phyloP scores from a whole-genome alignment of 2,113 vertebrate species.

The Mustelus asterias region DNA sequence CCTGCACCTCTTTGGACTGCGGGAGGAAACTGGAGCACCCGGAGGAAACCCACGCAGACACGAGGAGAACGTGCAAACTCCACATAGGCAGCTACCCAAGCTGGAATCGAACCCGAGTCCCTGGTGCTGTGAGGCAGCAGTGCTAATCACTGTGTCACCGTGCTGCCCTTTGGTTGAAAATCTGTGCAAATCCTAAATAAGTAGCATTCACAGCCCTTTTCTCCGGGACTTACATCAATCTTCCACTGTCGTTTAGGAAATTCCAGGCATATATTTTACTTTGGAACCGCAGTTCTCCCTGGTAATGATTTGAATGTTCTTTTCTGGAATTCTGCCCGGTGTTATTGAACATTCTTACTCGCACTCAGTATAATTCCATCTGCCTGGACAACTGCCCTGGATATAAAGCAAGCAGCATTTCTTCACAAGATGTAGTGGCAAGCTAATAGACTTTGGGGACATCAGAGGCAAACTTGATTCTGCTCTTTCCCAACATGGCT shows the following conservation, averaged over 20 bases:
- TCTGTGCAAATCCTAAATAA: not conserved
- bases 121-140: too few relatives aligned
- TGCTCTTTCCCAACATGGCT: not conserved
- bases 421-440: not conserved
- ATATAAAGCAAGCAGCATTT: not conserved
- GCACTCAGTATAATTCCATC: not conserved
- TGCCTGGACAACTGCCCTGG: not conserved
- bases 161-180: not conserved
- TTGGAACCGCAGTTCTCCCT: not conserved
- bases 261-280: not conserved
- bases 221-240: not conserved
- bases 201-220: not conserved
- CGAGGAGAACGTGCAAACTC: too few relatives aligned
- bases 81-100: too few relatives aligned
- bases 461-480: not conserved
- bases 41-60: too few relatives aligned
- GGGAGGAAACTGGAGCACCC: too few relatives aligned
- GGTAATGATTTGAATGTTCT: not conserved
- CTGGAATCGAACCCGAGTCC: too few relatives aligned
- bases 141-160: too few relatives aligned
- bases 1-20: too few relatives aligned
- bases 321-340: not conserved
- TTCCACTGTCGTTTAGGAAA: not conserved
- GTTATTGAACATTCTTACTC: not conserved
- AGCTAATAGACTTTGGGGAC: not conserved